Base-by-base conservation (phyloP, 2,888 invertebrate species). In the Iselma pallidipennis region DNA sequence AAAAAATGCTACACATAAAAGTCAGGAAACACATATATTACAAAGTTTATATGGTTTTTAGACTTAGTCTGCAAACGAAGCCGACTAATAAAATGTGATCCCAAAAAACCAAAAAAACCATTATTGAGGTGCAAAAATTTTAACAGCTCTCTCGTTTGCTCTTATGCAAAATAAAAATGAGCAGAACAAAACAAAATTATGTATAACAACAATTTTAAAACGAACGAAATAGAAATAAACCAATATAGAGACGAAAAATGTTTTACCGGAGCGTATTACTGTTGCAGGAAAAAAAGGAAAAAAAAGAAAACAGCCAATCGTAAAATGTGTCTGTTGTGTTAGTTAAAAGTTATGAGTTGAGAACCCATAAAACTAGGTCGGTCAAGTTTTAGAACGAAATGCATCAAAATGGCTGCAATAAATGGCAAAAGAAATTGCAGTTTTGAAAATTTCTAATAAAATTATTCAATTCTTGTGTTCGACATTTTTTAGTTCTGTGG, bases 1-100 rank as follows among this genome's bases (percentile, higher is more conserved):
- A 14, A 19, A 42, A 19, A 42, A 16, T 21, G 42, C 21, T 42
- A 19, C 71, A 65, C 74, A 70, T 79, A 75, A 80, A 79, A 77
- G 80, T 80, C 80, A 74, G 74, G 74, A 73, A 78, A 78, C 78
- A 79, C 79, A 80, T 80, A 80, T 80, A 80, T 80, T 80, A 80
- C 80, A 78, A 80, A 80, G 80, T 81, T 81, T 81, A 80, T 80
- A 80, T 76, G 77, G 76, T 76, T 77, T 42, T 42, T 76, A 74
- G 77, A 78, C 75, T 76, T 71, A 77, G 78, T 76, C 75, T 70
- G 76, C 74, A 74, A 78, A 78, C 76, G 78, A 76, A 76, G 42
- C 79, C 80, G 79, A 76, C 79, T 19, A 75, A 76, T 77, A 79
- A 79, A 79, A 78, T 73, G 42, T 42, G 74, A 73, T 74, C 74